phyloP scores from a whole-genome alignment of 2,888 invertebrate species.

The Oeneis ivallda region DNA sequence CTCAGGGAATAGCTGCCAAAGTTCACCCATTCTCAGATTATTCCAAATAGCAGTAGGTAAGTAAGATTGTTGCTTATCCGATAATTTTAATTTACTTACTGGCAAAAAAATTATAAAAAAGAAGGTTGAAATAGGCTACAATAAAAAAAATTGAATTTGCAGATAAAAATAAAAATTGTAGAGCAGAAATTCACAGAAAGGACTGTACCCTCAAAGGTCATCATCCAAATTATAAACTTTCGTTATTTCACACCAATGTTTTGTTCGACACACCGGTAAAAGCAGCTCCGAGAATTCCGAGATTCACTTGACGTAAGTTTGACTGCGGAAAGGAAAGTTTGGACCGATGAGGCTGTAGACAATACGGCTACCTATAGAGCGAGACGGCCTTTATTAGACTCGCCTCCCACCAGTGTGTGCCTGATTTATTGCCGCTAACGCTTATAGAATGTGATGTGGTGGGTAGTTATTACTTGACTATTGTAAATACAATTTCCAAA shows the following conservation, averaged over 20 bases:
- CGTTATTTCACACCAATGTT: constrained; percentile 43
- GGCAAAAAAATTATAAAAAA: too few relatives aligned
- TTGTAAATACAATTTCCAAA: too few relatives aligned
- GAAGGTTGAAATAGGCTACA: too few relatives aligned
- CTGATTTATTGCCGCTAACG: constrained; percentile 55
- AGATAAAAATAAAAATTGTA: neutral
- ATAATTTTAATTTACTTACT: too few relatives aligned
- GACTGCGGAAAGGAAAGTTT: constrained; percentile 77
- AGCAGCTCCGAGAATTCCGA: constrained; percentile 42
- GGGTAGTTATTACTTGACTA: neutral
- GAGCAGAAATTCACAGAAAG: neutral
- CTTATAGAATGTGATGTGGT: constrained; percentile 35
- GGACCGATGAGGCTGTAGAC: constrained; percentile 70
- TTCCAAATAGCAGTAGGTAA: too few relatives aligned
- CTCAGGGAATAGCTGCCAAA: too few relatives aligned
- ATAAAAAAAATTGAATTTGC: too few relatives aligned
- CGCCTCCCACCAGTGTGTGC: constrained; percentile 49
- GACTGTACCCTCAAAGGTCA: too few relatives aligned
- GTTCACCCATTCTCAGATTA: too few relatives aligned
- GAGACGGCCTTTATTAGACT: constrained; percentile 61
- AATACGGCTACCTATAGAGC: constrained; percentile 64
- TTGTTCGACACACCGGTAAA: constrained; percentile 9
- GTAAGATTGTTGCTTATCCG: too few relatives aligned
- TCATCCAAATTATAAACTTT: neutral
- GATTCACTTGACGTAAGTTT: constrained; percentile 75